These are phyloP conservation scores for Zaprionus capensis DNA, from an alignment of 1,140 invertebrate genomes.

Conservation along the genomic window DNA sequence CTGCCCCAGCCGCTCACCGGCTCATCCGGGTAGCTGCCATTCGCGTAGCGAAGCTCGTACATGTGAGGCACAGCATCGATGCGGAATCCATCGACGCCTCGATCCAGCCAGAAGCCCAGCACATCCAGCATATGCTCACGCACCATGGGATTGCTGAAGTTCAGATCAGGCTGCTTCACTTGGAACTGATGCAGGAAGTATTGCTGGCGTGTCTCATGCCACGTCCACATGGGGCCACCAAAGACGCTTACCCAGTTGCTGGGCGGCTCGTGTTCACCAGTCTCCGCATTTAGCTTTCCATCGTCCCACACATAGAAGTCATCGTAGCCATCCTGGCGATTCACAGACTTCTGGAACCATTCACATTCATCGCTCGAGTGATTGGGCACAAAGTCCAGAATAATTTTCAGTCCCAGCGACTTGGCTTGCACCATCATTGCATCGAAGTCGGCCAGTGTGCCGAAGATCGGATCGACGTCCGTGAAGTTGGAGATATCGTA, in stretches of 20 bases:
- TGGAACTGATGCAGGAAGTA: constrained; percentile 89
- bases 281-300: constrained; percentile 78
- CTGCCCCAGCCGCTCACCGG: constrained; percentile 67
- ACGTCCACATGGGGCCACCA: constrained; percentile 88
- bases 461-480: constrained; percentile 89
- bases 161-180: constrained; percentile 88
- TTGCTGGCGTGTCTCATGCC: constrained; percentile 85
- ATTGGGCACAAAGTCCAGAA: constrained; percentile 87
- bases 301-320: constrained; percentile 90
- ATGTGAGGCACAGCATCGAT: constrained; percentile 88
- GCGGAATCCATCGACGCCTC: constrained; percentile 91
- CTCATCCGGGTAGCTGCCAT: constrained; percentile 86
- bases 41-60: constrained; percentile 86
- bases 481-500: constrained; percentile 90
- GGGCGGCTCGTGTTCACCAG: constrained; percentile 84
- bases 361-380: constrained; percentile 89
- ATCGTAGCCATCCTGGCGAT: constrained; percentile 86
- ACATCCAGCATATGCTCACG: constrained; percentile 88
- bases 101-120: constrained; percentile 90
- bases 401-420: constrained; percentile 66
- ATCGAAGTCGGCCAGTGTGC: constrained; percentile 90
- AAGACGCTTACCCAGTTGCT: constrained; percentile 89
- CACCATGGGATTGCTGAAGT: constrained; percentile 88
- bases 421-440: constrained; percentile 87
- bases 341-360: constrained; percentile 89